phyloP scores from a whole-genome alignment of 2,797 vertebrate species.

The Loris lydekkerianus region DNA sequence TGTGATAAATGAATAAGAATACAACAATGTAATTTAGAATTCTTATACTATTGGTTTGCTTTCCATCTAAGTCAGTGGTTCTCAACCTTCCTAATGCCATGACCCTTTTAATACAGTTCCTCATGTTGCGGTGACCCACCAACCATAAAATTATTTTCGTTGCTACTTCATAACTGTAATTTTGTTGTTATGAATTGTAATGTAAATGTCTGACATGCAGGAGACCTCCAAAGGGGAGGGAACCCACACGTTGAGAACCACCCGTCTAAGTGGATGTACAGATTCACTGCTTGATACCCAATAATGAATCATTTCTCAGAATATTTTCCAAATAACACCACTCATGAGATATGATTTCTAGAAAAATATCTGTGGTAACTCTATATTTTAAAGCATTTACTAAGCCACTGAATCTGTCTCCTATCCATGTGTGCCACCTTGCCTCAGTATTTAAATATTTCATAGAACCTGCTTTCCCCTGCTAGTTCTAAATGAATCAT shows the following conservation, averaged over 20 bases:
- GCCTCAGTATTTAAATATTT: background rate
- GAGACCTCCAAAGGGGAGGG: too few species aligned
- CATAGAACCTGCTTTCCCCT: background rate
- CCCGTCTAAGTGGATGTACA: background rate
- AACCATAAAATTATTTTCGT: too few species aligned
- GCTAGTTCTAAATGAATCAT: background rate
- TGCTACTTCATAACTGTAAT: too few species aligned
- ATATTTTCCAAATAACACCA: background rate
- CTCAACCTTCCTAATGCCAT: too few species aligned
- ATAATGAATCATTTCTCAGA: background rate
- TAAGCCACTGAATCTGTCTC: background rate
- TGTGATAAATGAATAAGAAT: background rate
- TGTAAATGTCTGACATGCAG: too few species aligned
- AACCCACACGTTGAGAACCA: too few species aligned
- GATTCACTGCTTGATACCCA: background rate
- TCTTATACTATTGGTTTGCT: background rate
- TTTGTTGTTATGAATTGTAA: too few species aligned
- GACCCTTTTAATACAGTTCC: too few species aligned
- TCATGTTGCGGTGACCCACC: too few species aligned
- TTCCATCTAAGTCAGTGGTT: background rate
- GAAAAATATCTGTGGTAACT: background rate
- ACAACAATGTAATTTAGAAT: background rate
- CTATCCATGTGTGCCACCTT: background rate
- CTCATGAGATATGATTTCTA: background rate
- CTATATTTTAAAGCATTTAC: background rate